phyloP scores from a whole-genome alignment of 2,888 invertebrate genomes.

The Drosophila formosana region DNA sequence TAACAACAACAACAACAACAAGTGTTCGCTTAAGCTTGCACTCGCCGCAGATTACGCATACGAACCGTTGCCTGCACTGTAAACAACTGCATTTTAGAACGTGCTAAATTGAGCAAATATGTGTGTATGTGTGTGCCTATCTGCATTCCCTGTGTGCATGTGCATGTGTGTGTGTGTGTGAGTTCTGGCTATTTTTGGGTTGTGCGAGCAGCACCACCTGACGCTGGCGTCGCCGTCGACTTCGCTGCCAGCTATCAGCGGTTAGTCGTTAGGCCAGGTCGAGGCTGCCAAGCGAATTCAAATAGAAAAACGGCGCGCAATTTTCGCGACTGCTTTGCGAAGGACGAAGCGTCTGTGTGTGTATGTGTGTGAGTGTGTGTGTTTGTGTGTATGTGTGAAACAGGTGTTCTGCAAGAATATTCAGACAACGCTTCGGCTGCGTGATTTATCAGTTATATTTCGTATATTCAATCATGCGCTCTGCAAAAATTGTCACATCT shows the following conservation, averaged over 20 bases:
- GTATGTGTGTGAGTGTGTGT: slow-evolving; percentile 11
- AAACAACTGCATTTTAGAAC: slow-evolving; percentile 46
- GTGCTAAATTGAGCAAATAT: slow-evolving; percentile 51
- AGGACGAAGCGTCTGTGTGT: slow-evolving; percentile 30
- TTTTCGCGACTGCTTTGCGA: slow-evolving; percentile 27
- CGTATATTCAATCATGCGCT: slow-evolving; percentile 56
- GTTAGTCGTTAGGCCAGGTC: slow-evolving; percentile 60
- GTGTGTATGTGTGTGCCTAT: not conserved
- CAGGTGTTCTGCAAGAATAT: slow-evolving; percentile 27
- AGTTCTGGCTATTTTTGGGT: slow-evolving; percentile 57
- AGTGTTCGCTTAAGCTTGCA: slow-evolving; percentile 35
- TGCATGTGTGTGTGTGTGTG: slow-evolving; percentile 23
- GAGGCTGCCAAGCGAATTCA: slow-evolving; percentile 36
- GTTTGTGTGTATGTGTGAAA: slow-evolving; percentile 21
- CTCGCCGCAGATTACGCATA: slow-evolving; percentile 44
- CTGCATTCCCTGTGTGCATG: not conserved
- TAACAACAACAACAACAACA: slow-evolving; percentile 34
- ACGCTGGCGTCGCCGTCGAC: slow-evolving; percentile 37
- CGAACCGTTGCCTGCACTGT: slow-evolving; percentile 29
- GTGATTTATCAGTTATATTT: slow-evolving; percentile 50
- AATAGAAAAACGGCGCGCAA: slow-evolving; percentile 39
- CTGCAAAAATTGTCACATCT: slow-evolving; percentile 56
- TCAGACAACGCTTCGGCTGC: slow-evolving; percentile 23
- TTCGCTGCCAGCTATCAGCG: slow-evolving; percentile 23
- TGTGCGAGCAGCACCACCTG: slow-evolving; percentile 52